Percentiles rank a stretch among this genome's conserved stretches.
Conservation (phyloP, 1,140 invertebrate genomes). For the Brachionus plicatilis region DNA sequence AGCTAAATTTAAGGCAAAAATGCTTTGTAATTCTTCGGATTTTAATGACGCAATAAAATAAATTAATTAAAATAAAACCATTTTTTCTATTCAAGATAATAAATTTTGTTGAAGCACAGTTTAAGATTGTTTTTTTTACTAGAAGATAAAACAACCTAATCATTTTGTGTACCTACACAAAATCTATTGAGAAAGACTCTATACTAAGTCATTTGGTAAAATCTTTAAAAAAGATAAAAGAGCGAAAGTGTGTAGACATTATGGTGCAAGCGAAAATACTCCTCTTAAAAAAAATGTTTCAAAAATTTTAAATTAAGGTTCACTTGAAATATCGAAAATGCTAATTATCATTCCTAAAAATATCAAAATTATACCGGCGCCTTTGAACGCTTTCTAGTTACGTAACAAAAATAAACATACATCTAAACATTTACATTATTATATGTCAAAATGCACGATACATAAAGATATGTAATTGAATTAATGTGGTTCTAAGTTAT, state of each 20-base stretch:
- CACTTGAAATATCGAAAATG: not conserved
- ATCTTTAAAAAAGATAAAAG: not conserved
- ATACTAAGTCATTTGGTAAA: not conserved
- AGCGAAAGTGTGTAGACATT: not conserved
- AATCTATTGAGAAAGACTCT: not conserved
- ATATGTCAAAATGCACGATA: not conserved
- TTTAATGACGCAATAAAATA: not conserved
- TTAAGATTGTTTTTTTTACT: not conserved
- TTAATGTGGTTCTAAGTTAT: not conserved
- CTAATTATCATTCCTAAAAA: not conserved
- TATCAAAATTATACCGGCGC: not conserved
- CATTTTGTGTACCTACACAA: not conserved
- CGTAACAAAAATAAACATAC: not conserved
- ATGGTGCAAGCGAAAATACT: not conserved
- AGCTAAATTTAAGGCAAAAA: not conserved
- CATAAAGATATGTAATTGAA: not conserved
- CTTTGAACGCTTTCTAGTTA: not conserved
- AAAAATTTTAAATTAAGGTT: not conserved
- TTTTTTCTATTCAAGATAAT: not conserved
- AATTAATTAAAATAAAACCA: not conserved
- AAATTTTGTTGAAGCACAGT: not conserved
- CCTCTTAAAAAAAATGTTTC: not conserved
- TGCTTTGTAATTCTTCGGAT: not conserved
- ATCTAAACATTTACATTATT: not conserved
- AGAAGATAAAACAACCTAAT: not conserved